These are phyloP conservation scores for Suncus etruscus DNA, from an alignment of 2,113 vertebrate species.

Conservation along the genomic window DNA sequence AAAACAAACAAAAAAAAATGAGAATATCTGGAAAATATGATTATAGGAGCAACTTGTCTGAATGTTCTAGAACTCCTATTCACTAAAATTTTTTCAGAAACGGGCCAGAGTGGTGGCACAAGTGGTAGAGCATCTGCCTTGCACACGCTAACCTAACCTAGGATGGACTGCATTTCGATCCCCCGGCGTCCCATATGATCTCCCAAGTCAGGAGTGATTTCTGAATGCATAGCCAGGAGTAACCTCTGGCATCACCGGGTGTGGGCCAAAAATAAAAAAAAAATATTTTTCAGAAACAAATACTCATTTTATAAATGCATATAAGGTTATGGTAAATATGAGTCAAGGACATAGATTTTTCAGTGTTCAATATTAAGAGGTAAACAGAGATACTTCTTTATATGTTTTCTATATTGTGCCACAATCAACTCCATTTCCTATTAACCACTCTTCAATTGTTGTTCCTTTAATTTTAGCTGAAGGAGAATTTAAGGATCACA, in stretches of 20 bases:
- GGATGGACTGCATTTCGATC: too few relatives aligned
- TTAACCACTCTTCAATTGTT: slow-evolving; percentile 39
- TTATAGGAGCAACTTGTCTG: slow-evolving; percentile 49
- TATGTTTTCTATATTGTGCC: slow-evolving; percentile 46
- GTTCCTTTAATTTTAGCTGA: slow-evolving; percentile 85
- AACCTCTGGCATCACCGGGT: too few relatives aligned
- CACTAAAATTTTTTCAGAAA: slow-evolving; percentile 31
- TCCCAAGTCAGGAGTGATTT: too few relatives aligned
- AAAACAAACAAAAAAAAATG: too few relatives aligned
- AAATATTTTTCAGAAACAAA: too few relatives aligned
- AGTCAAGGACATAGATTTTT: neutral
- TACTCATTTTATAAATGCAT: slow-evolving; percentile 18
- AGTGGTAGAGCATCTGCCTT: too few relatives aligned
- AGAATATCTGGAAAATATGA: slow-evolving; percentile 26
- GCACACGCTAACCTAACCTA: too few relatives aligned
- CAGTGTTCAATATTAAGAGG: slow-evolving; percentile 53
- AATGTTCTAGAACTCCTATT: slow-evolving; percentile 52
- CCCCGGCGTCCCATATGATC: too few relatives aligned
- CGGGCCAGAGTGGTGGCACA: neutral
- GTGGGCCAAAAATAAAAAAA: too few relatives aligned
- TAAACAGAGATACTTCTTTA: slow-evolving; percentile 49
- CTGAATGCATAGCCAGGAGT: too few relatives aligned
- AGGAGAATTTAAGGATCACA: slow-evolving; percentile 86
- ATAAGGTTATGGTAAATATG: slow-evolving; percentile 8
- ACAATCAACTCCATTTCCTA: neutral